A percentile compares a stretch with the other conserved stretches of the same genome.
phyloP scores from a whole-genome alignment of 2,797 vertebrate genomes.

The Aviceda leuphotes region DNA sequence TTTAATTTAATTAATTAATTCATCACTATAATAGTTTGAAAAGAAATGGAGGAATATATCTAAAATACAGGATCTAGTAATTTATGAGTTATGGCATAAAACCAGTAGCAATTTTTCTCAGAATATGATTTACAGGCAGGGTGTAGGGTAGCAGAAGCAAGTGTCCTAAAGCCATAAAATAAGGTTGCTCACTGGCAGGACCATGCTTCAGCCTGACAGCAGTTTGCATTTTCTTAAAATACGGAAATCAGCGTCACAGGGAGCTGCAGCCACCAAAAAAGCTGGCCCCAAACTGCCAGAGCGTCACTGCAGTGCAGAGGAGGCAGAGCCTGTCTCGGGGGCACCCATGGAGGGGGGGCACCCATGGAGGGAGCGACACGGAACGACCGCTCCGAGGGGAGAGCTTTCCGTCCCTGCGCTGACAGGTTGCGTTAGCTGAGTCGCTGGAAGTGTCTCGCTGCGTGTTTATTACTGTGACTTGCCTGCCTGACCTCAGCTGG shows the following conservation, averaged over 20 bases:
- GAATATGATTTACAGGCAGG: neutral
- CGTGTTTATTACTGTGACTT: fast-evolving
- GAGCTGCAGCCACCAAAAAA: neutral
- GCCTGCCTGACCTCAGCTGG: neutral
- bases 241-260: neutral
- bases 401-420: fast-evolving
- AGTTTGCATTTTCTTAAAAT: neutral
- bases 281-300: neutral
- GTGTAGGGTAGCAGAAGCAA: neutral
- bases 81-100: neutral
- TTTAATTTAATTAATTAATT: neutral
- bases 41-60: neutral
- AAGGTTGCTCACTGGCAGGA: neutral
- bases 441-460: neutral
- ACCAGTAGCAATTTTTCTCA: neutral
- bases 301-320: neutral
- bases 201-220: neutral
- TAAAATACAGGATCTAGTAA: neutral
- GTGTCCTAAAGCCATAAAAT: neutral
- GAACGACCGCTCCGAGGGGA: neutral
- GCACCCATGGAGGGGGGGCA: neutral
- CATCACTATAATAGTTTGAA: neutral
- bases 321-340: neutral
- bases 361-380: fast-evolving
- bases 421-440: fast-evolving